Conservation (phyloP, 2,888 invertebrate species). For the Mythimna ferrago region DNA sequence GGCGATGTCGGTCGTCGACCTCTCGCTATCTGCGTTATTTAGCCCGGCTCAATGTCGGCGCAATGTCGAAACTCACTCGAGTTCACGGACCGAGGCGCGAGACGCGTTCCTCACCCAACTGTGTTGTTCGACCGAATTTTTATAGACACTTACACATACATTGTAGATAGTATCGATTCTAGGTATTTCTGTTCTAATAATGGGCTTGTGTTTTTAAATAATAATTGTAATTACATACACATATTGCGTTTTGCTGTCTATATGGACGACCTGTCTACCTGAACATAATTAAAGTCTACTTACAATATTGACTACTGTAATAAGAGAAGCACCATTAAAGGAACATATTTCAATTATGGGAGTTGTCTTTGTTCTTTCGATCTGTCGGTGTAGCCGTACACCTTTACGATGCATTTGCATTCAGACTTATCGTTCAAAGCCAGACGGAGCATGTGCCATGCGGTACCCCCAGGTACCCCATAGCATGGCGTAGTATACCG, state of each 20-base stretch:
- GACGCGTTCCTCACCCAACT: slow-evolving; percentile 81
- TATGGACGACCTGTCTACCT: not conserved
- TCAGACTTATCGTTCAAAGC: slow-evolving; percentile 1
- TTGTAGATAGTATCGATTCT: slow-evolving; percentile 48
- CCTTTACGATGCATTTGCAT: not conserved
- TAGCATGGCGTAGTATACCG: slow-evolving; percentile 60
- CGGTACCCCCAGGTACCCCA: slow-evolving; percentile 34
- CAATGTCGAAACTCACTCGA: slow-evolving; percentile 87
- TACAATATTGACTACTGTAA: not conserved
- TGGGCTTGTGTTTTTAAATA: slow-evolving; percentile 17
- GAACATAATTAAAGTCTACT: not conserved
- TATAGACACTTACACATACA: slow-evolving; percentile 68
- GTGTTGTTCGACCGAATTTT: slow-evolving; percentile 82
- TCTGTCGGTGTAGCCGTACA: not conserved
- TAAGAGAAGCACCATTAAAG: not conserved
- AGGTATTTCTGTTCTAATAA: slow-evolving; percentile 42
- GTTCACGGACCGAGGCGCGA: slow-evolving; percentile 86
- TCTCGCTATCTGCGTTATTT: slow-evolving; percentile 89
- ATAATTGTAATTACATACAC: slow-evolving; percentile 18
- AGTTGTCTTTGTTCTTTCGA: not conserved
- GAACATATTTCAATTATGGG: not conserved
- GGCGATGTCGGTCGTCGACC: slow-evolving; percentile 89
- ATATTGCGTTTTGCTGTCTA: slow-evolving; percentile 13
- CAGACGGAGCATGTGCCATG: slow-evolving; percentile 23
- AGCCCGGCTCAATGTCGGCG: slow-evolving; percentile 88